Evolutionary conservation across 2,888 invertebrate genomes (phyloP), one percentile per base, ranked within the genome.

Genomic region (Meganola albula): DNA sequence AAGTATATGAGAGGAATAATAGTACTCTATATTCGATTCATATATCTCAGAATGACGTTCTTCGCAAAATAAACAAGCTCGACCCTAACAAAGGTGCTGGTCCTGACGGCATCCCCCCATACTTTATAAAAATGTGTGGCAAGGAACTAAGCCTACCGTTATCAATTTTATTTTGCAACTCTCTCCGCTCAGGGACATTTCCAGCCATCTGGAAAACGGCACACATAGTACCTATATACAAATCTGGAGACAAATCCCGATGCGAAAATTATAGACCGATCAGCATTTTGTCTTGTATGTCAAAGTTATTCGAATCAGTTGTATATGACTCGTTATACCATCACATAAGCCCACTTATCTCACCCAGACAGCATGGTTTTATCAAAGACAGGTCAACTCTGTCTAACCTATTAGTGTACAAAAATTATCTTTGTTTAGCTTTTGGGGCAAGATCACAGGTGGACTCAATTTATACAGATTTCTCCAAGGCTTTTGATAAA

Each of bases 401-500:
- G 2, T 33, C 25, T 10, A 45, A 45, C 18, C 16, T 46, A 7
- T 4, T 38, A 1, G 16, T 13, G 10, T 45, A 28, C 25, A 30
- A 30, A n/a, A 23, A 27, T 10, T 24, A 14, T 24, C 3, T 46
- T 4, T 24, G 31, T 7, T 18, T 13, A 10, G 29, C 25, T 7
- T 30, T 45, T 23, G 37, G 20, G 1, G 7, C 2, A 1, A 21
- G 27, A 2, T 11, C 10, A 2, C 46, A 46, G 16, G 37, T 39
- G 6, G 38, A 44, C 8, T 3, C 20, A n/a, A n/a, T 20, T 3
- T 20, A 20, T 7, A 20, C 20, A 5, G 20, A 20, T 7, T 20
- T 24, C 30, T 27, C 35, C 0, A 44, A 40, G 13, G 44, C 44
- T 3, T 44, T 44, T 21, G 40, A 44, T 10, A 41, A 32, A 11